Conservation (phyloP, 2,797 vertebrate genomes). For the Silurus aristotelis region DNA sequence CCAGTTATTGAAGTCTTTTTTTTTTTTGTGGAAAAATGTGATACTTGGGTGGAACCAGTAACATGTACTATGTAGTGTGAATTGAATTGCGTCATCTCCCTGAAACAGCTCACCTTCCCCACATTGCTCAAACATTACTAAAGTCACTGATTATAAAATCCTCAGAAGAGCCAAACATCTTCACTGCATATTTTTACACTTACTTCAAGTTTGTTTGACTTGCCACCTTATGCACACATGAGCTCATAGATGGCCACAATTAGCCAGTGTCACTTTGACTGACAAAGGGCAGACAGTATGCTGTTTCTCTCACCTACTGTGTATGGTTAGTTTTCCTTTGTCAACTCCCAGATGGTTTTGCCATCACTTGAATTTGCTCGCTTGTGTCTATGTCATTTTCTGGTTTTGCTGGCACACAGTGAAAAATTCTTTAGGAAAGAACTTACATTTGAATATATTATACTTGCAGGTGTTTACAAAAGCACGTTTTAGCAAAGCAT, state of each 20-base stretch:
- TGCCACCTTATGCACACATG: neutral
- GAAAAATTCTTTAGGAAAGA: neutral
- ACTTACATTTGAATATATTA: neutral
- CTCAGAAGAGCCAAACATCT: neutral
- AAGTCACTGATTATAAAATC: neutral
- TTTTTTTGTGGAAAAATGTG: constrained; percentile 11
- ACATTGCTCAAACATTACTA: neutral
- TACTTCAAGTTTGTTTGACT: neutral
- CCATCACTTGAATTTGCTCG: too few relatives aligned
- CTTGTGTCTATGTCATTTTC: neutral
- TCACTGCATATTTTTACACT: neutral
- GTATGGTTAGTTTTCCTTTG: too few relatives aligned
- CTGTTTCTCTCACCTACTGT: neutral
- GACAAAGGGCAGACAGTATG: neutral
- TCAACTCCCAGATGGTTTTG: too few relatives aligned
- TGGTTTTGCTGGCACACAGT: neutral
- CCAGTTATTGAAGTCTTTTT: neutral
- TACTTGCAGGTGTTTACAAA: too few relatives aligned
- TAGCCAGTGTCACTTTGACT: neutral
- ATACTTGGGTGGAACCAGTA: constrained; percentile 16
- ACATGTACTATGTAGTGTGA: neutral
- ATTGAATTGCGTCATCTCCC: constrained; percentile 2
- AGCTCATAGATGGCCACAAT: neutral
- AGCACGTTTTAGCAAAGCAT: too few relatives aligned
- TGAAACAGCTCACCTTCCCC: constrained; percentile 1